Percentiles rank a stretch among this genome's conserved stretches.
Conservation (phyloP, 1,140 invertebrate genomes). For the Ooceraea biroi region DNA sequence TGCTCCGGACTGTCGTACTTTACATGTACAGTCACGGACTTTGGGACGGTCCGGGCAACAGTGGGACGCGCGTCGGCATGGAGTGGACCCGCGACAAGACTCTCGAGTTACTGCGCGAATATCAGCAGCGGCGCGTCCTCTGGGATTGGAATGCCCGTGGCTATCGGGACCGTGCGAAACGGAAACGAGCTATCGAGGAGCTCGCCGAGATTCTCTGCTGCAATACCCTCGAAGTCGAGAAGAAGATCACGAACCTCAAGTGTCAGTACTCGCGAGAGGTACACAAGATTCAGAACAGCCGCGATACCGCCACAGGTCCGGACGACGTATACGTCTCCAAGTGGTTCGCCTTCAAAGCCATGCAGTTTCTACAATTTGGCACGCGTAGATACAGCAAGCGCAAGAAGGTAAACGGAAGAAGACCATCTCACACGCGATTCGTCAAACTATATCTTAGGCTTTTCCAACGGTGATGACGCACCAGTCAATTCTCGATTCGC, state of each 20-base stretch:
- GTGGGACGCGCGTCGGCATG: conserved; percentile 82
- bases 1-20: not conserved
- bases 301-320: conserved; percentile 66
- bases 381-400: conserved; percentile 75
- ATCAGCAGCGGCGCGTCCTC: conserved; percentile 84
- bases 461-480: not conserved
- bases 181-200: conserved; percentile 84
- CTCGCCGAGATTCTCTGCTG: conserved; percentile 85
- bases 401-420: conserved; percentile 73
- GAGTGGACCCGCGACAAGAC: conserved; percentile 86
- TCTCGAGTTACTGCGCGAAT: conserved; percentile 84
- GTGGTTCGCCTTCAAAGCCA: conserved; percentile 79
- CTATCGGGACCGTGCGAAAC: conserved; percentile 84
- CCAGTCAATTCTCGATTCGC: no score
- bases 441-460: not conserved
- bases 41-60: conserved; percentile 54
- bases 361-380: conserved; percentile 79
- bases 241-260: conserved; percentile 86
- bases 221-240: conserved; percentile 85
- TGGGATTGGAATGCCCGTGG: conserved; percentile 86
- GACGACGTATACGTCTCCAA: conserved; percentile 79
- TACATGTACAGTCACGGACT: conserved; percentile 68
- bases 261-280: conserved; percentile 86
- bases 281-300: conserved; percentile 82
- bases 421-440: not conserved